Evolutionary conservation across 2,888 invertebrate genomes (phyloP), one percentile per base, ranked within the genome.

Genomic region (Elmis aenea): DNA sequence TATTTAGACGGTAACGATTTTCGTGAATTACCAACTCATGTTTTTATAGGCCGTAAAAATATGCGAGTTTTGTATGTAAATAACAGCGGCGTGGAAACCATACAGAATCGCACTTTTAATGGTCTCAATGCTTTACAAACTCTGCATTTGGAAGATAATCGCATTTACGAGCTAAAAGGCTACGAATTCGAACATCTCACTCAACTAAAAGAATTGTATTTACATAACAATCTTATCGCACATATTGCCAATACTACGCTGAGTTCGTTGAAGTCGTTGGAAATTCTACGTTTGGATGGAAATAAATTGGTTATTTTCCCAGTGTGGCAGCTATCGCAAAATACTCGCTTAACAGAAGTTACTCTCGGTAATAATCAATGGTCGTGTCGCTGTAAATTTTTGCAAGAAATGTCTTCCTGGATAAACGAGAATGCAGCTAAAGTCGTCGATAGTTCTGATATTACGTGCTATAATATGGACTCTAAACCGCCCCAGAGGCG

Each of bases 1-100:
- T 91, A 90, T 65, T 71, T 95, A 57, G 93, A 93, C 62, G 93
- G 93, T 21, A 92, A 93, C 66, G 81, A 88, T 58, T 77, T 94
- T 51, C 81, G 79, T 43, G 83, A 86, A 57, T 70, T 95, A 50
- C 84, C 87, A 62, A 83, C 86, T 60, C 86, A 91, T 62, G 85
- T 86, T 34, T 91, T 95, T 66, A 87, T 91, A 50, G 92, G 91
- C 0, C 78, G 91, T 30, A 91, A 91, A 63, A 90, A 89, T 68
- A 82, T 93, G 79, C 76, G 84, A 51, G 82, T 85, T 37, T 73
- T 93, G 34, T 92, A 82, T 65, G 83, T 91, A 42, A 93, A 93
- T 69, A 81, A 77, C 50, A 91, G 90, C 58, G 82, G 82, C 38
- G 81, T 93, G 48, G 83, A 88, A 61, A 78, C 80, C 30, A 84